Percentiles rank a stretch among this genome's conserved stretches.
Evolutionary conservation across 1,140 invertebrate species (phyloP).

Genomic region (Lepidostoma basale): DNA sequence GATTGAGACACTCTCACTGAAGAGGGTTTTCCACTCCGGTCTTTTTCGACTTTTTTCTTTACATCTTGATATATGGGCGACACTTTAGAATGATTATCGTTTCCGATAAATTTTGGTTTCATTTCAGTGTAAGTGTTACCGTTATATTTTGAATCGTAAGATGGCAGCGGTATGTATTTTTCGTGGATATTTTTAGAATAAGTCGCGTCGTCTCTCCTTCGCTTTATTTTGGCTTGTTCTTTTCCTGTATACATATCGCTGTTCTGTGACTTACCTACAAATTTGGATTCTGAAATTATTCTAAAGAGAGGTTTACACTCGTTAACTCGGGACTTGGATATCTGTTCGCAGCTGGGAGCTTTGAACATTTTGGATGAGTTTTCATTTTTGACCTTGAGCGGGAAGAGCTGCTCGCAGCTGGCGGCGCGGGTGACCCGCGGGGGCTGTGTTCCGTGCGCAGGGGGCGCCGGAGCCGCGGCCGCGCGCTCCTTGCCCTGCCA

Average conservation of each 20-base stretch:
- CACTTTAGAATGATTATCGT: slow-evolving; percentile 52
- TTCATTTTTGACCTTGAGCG: slow-evolving; percentile 53
- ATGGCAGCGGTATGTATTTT: slow-evolving; percentile 56
- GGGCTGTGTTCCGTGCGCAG: slow-evolving; percentile 48
- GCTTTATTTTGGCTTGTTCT: slow-evolving; percentile 52
- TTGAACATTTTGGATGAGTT: slow-evolving; percentile 54
- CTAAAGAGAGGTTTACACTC: slow-evolving; percentile 56
- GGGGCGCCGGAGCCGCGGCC: slow-evolving; percentile 41
- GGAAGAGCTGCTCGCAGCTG: slow-evolving; percentile 59
- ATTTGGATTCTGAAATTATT: slow-evolving; percentile 54
- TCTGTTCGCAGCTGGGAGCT: slow-evolving; percentile 57
- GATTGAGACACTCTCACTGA: slow-evolving; percentile 51
- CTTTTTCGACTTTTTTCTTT: slow-evolving; percentile 52
- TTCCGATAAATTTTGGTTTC: slow-evolving; percentile 51
- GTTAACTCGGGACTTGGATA: slow-evolving; percentile 49
- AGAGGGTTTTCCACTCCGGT: slow-evolving; percentile 50
- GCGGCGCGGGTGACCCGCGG: slow-evolving; percentile 55
- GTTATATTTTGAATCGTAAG: slow-evolving; percentile 49
- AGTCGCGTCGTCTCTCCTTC: slow-evolving; percentile 51
- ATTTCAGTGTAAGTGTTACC: slow-evolving; percentile 57
- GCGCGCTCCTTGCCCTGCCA: slow-evolving; percentile 57
- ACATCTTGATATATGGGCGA: slow-evolving; percentile 54
- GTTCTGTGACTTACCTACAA: slow-evolving; percentile 44
- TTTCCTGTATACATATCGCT: slow-evolving; percentile 49
- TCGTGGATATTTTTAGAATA: slow-evolving; percentile 55